phyloP scores from a whole-genome alignment of 2,797 vertebrate genomes.

The Eulemur albifrons region DNA sequence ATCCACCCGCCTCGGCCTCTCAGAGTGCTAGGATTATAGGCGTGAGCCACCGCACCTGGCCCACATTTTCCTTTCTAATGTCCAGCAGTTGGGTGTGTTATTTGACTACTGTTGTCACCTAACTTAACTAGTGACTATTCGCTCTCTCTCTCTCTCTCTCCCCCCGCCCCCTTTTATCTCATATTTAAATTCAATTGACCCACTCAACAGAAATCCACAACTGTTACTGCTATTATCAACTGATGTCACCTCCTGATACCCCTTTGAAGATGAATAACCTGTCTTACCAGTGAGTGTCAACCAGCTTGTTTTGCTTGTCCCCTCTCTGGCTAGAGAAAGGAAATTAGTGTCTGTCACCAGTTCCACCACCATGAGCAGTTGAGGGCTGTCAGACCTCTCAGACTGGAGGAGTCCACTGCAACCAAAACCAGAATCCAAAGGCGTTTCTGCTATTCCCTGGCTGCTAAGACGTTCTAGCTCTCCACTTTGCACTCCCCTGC shows the following conservation, averaged over 20 bases:
- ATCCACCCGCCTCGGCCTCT: no score
- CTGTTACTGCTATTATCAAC: background rate
- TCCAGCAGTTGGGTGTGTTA: background rate
- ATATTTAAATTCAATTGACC: background rate
- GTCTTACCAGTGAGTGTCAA: background rate
- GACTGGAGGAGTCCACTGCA: background rate
- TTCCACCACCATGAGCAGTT: background rate
- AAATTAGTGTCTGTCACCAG: background rate
- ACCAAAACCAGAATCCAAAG: background rate
- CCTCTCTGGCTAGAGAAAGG: background rate
- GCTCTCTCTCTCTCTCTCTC: background rate
- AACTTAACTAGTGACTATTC: background rate
- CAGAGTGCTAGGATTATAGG: no score
- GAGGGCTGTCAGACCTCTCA: background rate
- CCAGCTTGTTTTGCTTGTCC: background rate
- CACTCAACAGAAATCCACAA: background rate
- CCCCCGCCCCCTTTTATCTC: background rate
- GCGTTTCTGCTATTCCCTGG: background rate
- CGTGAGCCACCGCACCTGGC: no score
- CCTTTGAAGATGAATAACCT: background rate
- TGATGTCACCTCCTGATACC: background rate
- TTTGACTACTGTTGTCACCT: background rate
- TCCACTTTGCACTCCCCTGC: background rate
- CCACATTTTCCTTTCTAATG: background rate
- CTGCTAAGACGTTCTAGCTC: background rate